Evolutionary conservation across 2,888 invertebrate genomes (phyloP), one percentile per base, ranked within the genome.

Genomic region (Ophraella communa): DNA sequence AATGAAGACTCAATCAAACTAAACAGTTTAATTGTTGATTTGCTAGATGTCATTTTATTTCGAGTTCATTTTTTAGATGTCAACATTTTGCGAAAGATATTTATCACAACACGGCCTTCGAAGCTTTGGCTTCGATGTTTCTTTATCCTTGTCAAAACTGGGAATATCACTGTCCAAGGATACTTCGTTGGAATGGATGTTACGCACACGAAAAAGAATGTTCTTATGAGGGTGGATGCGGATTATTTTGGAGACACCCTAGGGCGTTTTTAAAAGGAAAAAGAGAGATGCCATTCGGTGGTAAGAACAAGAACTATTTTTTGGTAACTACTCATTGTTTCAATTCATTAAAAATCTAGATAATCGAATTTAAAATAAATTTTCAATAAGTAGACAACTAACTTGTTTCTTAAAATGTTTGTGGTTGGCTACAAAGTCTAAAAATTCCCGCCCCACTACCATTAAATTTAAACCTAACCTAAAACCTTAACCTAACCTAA

Each of bases 101-200:
- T 23, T 78, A 76, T 64, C 73, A 77, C 55, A 79, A 80, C 66
- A 64, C 70, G 10, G 72, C 78, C 0, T 82, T 78, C 64, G 81
- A 81, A 71, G 76, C 76, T 0, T 55, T 81, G 17, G 81, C 81
- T 7, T 74, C 76, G 7, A 75, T 76, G 53, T 82, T 80, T 67
- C 49, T 72, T 20, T 82, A 78, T 67, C 81, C 81, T 0, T 82
- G 82, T 66, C 71, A 67, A 64, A 73, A 79, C 69, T 80, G 78
- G 76, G 68, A 70, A 11, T 74, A 76, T 47, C 75, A 80, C 55
- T 82, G 81, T 64, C 72, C 76, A 0, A 74, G 71, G 51, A 59
- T 68, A 8, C 68, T 80, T 10, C 64, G 71, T 3, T 80, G 80
- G 77, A 76, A 80, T 54, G 78, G 78, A 23, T 71, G 77, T 47